Evolutionary conservation across 2,888 invertebrate genomes (phyloP), one percentile per base, ranked within the genome.

Genomic region (Thymelicus lineola): DNA sequence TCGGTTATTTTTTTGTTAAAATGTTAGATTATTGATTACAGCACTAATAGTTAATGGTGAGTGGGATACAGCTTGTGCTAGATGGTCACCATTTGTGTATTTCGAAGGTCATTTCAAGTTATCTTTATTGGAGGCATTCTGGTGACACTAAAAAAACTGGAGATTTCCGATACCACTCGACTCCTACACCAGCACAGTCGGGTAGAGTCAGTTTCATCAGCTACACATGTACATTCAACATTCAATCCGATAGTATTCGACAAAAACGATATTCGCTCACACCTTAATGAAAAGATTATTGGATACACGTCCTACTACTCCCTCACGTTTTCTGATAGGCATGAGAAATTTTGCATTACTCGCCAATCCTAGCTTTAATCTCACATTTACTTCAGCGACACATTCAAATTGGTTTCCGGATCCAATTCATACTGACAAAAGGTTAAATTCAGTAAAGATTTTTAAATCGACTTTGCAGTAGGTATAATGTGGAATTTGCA

Each of bases 381-480:
- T 50, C 50, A 57, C 48, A 45, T 53, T 68, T 57, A 36, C 62
- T 62, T 15, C 48, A 50, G 61, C 46, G 62, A 68, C 68, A 68
- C 57, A 57, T 68, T 57, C 46, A 57, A 68, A 62, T 62, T 62
- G 68, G 62, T 68, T 57, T 36, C 53, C 46, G 48, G 35, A 68
- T 57, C 48, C 62, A 68, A 68, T 68, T 68, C 57, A 62, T 68
- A 46, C 62, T 57, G 57, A 62, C 46, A 68, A 62, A 28, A 68
- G 68, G 68, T 68, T 62, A 68, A 62, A 62, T 62, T 62, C 62
- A 36, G 62, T 55, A 42, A 62, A 68, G 57, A 57, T 55, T 9
- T 10, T 62, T n/a, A 28, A 36, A 48, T 62, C 36, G 6, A 17
- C 9, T 3, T 12, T 50, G 48, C 2, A 9, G 5, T 17, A n/a